Percentiles rank a stretch among this genome's conserved stretches.
Evolutionary conservation across 2,888 invertebrate species (phyloP).

Genomic region (Amitus sp.): DNA sequence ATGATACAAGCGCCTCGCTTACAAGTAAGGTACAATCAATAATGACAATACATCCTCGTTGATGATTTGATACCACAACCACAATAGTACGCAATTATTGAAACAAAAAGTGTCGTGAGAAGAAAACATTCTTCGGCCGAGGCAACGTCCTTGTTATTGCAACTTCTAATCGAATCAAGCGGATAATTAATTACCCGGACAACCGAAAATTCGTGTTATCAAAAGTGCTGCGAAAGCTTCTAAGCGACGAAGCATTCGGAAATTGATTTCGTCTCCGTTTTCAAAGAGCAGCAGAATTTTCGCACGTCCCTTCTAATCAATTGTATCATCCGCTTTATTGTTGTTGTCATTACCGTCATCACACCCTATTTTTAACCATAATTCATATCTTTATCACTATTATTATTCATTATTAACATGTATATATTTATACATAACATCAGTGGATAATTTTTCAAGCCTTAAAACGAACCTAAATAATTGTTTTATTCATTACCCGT

Average conservation of each 20-base stretch:
- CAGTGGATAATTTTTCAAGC: conserved; percentile 57
- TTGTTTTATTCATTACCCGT: conserved; percentile 36
- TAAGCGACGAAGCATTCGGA: not conserved
- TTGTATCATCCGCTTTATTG: conserved; percentile 20
- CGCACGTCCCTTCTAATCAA: not conserved
- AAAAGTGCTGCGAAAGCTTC: not conserved
- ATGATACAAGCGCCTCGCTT: conserved; percentile 22
- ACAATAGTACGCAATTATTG: conserved; percentile 1
- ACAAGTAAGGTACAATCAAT: conserved; percentile 24
- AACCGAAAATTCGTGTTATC: not conserved
- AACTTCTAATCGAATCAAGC: not conserved
- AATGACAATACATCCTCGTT: conserved; percentile 12
- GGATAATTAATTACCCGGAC: no score
- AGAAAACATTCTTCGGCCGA: not conserved
- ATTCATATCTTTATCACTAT: conserved; percentile 38
- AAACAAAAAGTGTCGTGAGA: not conserved
- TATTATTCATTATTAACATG: conserved; percentile 55
- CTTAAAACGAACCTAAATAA: conserved; percentile 50
- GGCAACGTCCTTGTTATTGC: not conserved
- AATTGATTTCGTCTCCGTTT: not conserved
- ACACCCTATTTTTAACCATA: conserved; percentile 14
- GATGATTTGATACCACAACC: conserved; percentile 4
- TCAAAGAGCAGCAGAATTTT: conserved; percentile 5
- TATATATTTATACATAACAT: conserved; percentile 55
- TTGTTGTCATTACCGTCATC: conserved; percentile 27